Conservation (phyloP, 2,888 invertebrate genomes). For the Octonoba sinensis region DNA sequence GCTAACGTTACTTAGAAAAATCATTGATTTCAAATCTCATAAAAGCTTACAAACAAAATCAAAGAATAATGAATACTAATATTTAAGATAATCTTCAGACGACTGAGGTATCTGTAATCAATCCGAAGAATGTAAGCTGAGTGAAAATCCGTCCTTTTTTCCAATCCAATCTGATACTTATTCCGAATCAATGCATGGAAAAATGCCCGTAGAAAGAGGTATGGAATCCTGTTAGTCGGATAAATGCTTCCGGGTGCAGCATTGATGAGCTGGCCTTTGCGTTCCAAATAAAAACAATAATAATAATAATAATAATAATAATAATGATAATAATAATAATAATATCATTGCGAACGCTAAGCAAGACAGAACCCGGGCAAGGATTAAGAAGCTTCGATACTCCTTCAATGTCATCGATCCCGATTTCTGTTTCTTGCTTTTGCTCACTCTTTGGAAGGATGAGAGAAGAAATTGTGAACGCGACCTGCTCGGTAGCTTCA, state of each 20-base stretch:
- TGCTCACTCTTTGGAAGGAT: conserved; percentile 7
- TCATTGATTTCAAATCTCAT: no score
- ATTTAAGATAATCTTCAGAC: no score
- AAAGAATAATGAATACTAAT: no score
- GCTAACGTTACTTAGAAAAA: no score
- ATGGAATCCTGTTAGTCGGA: conserved; percentile 38
- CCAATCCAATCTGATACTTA: not conserved
- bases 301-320: conserved; percentile 34
- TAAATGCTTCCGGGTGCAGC: conserved; percentile 19
- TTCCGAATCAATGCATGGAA: conserved; percentile 32
- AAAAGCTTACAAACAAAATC: no score
- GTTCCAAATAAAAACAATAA: conserved; percentile 36
- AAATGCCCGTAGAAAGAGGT: conserved; percentile 9
- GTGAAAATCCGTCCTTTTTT: not conserved
- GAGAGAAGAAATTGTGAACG: conserved; percentile 15
- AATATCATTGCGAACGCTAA: conserved; percentile 27
- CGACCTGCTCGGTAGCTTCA: conserved; percentile 35
- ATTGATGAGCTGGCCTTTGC: conserved; percentile 47
- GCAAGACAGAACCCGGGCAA: conserved; percentile 23
- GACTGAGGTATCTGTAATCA: no score
- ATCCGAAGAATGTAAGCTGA: no score
- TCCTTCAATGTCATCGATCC: conserved; percentile 52
- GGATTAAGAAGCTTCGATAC: conserved; percentile 50
- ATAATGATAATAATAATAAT: conserved; percentile 49
- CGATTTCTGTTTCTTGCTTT: conserved; percentile 8